A percentile compares a stretch with the other conserved stretches of the same genome.
These are phyloP conservation scores for Eulemur rufifrons DNA, from an alignment of 2,113 vertebrate genomes.

Conservation along the genomic window DNA sequence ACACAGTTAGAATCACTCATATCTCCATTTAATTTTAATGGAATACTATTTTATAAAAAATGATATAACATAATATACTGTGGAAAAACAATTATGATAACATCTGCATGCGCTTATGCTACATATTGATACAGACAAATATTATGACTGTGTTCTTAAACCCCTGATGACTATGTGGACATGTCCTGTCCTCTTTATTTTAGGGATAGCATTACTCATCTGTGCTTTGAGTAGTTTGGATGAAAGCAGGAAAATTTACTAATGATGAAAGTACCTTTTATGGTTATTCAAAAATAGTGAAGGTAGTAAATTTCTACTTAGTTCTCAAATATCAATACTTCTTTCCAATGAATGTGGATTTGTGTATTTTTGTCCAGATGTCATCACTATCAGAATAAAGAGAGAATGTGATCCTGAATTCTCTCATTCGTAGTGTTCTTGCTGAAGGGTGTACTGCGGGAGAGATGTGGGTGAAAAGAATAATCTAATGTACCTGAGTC, in stretches of 20 bases:
- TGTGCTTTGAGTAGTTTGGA: background rate
- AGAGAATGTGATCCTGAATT: conserved; percentile 9
- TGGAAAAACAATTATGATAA: background rate
- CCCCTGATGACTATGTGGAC: background rate
- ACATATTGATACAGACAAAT: background rate
- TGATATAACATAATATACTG: background rate
- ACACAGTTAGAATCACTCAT: background rate
- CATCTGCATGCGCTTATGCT: background rate
- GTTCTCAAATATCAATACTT: conserved; percentile 73
- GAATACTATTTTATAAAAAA: background rate
- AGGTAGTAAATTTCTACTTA: conserved; percentile 45
- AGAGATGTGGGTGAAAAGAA: background rate
- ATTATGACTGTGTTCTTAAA: background rate
- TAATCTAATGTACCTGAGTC: conserved; percentile 20
- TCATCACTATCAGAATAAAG: conserved; percentile 65
- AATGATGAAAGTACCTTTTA: background rate
- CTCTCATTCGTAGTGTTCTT: conserved; percentile 55
- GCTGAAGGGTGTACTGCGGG: background rate
- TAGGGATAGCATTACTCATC: background rate
- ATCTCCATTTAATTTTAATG: background rate
- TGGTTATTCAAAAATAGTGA: conserved; percentile 8
- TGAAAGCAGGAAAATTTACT: background rate
- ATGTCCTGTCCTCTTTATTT: background rate
- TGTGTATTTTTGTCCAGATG: conserved; percentile 48
- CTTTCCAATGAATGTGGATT: conserved; percentile 57